Base-by-base conservation (phyloP, 2,797 vertebrate genomes). In the Leptoclinus maculatus region DNA sequence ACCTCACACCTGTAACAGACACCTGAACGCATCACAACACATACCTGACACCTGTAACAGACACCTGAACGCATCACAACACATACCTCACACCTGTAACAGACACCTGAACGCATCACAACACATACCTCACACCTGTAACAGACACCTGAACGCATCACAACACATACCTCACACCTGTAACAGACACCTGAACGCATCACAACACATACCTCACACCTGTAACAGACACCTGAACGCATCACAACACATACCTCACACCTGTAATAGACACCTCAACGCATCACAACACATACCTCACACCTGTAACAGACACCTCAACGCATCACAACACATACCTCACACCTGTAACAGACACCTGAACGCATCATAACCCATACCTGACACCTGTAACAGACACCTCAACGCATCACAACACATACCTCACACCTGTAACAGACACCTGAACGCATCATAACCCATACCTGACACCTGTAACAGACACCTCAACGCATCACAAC, bases 111-210 rank as follows among this genome's bases (percentile, higher is more conserved):
- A 94, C 0, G 97, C 96, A 43, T 97, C 96, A 71, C 94, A 96
- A 87, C 96, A 97, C 89, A n/a, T n/a, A n/a, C n/a, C n/a, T n/a
- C n/a, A n/a, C n/a, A n/a, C n/a, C n/a, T n/a, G n/a, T n/a, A n/a
- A n/a, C n/a, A n/a, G n/a, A n/a, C n/a, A n/a, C 88, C 87, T 95
- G 54, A 99, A 94, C 0, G 97, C 96, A 45, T 97, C 96, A 71
- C 94, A 96, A 86, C 96, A 97, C 90, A 96, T 92, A n/a, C 86
- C 83, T 2, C 97, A 97, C 85, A 99, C 91, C 98, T 99, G 93
- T 12, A 92, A 82, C 25, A 71, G 23, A 51, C 56, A 72, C 51
- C 58, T 39, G 41, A 38, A 76, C 4, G 12, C 69, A 29, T 11
- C 57, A 51, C 71, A 54, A 7, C 32, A 54, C 2, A 47, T 25